phyloP scores from a whole-genome alignment of 2,113 vertebrate species.

The Etheostoma spectabile region DNA sequence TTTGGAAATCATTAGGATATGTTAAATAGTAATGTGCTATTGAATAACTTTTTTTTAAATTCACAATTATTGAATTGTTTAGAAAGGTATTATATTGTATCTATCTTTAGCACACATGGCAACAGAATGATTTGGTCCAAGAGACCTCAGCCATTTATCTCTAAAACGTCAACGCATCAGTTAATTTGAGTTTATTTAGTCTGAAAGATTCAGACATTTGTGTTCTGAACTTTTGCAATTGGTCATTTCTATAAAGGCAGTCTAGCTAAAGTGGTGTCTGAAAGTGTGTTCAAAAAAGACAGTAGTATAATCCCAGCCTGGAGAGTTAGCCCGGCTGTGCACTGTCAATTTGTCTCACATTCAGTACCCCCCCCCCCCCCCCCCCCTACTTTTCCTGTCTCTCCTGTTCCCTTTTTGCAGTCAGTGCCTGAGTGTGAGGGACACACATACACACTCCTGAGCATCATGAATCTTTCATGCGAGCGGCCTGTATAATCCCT shows the following conservation, averaged over 20 bases:
- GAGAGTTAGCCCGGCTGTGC: conserved; percentile 73
- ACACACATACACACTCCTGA: conserved; percentile 66
- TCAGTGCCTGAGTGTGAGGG: conserved; percentile 57
- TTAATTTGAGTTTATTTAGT: neutral
- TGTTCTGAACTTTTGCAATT: conserved; percentile 8
- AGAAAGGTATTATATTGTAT: neutral
- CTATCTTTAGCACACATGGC: neutral
- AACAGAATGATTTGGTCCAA: neutral
- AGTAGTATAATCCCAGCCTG: conserved; percentile 68
- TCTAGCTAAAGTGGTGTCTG: conserved; percentile 53
- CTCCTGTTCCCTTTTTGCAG: conserved; percentile 77
- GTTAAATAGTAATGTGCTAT: neutral
- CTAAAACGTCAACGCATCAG: neutral
- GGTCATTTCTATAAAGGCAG: conserved; percentile 20
- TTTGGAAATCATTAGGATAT: neutral
- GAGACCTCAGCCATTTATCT: neutral
- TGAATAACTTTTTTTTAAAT: neutral
- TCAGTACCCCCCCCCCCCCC: conserved; percentile 56
- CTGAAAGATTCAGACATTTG: neutral
- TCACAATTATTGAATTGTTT: neutral
- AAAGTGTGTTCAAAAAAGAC: conserved; percentile 51
- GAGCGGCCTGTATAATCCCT: conserved; percentile 84
- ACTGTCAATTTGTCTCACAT: conserved; percentile 80
- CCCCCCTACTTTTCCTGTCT: conserved; percentile 61
- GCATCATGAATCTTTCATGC: conserved; percentile 88